Conservation (phyloP, 2,113 vertebrate genomes). For the Tachycineta bicolor region DNA sequence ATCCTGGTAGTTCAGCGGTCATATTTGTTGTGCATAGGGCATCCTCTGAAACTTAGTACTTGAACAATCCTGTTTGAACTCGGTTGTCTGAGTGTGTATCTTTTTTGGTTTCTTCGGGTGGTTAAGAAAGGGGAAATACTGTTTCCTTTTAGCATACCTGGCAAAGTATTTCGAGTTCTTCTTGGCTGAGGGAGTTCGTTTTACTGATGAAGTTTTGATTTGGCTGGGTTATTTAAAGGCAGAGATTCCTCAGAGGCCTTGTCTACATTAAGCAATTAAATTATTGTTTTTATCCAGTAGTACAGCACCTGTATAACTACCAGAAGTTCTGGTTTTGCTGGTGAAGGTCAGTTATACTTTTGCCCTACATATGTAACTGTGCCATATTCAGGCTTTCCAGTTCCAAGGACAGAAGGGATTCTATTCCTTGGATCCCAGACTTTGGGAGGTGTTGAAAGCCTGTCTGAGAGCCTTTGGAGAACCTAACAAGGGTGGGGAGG, state of each 20-base stretch:
- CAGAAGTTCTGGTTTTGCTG: slow-evolving; percentile 44
- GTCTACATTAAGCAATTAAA: slow-evolving; percentile 53
- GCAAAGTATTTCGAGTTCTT: not conserved
- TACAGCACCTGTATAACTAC: not conserved
- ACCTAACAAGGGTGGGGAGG: accelerated
- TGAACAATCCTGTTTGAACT: not conserved
- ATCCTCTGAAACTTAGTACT: not conserved
- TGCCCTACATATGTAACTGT: slow-evolving; percentile 37
- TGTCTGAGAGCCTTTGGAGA: not conserved
- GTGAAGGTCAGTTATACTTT: slow-evolving; percentile 42
- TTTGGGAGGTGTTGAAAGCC: not conserved
- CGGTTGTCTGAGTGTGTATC: accelerated
- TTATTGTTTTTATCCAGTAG: slow-evolving; percentile 35
- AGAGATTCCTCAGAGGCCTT: slow-evolving; percentile 23
- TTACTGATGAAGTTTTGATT: slow-evolving; percentile 10
- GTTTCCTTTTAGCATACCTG: not conserved
- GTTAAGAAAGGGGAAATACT: not conserved
- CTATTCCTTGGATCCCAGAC: not conserved
- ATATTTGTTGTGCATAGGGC: not conserved
- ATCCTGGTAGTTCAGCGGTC: accelerated
- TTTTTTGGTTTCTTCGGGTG: not conserved
- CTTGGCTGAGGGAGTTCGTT: not conserved
- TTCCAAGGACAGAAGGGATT: not conserved
- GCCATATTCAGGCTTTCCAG: not conserved
- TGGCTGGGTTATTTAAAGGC: slow-evolving; percentile 40